Base-by-base conservation (phyloP, 2,113 vertebrate species). In the Epinephelus cyanopodus region DNA sequence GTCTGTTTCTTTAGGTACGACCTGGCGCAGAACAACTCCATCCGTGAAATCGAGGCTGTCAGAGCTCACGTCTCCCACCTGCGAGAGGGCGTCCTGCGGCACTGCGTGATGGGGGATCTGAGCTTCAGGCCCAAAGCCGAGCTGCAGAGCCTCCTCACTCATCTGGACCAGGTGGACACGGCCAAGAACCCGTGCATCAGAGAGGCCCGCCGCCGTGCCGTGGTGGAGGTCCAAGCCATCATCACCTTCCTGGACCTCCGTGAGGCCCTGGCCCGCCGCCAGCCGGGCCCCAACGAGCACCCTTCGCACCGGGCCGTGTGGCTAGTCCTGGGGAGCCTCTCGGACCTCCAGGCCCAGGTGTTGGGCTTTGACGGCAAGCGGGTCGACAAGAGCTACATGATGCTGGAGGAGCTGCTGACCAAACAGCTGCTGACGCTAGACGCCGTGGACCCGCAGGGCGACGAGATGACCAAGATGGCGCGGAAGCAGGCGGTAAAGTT, bases 401-500 rank as follows among this genome's bases (percentile, higher is more conserved):
- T 97, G 2, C 87, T 99, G 91, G 98, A 99, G 89, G 98, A 99
- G 94, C 95, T 98, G 61, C 96, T 99, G 81, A 99, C 98, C 27
- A 99, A 98, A 77, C 98, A 99, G 74, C 96, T 99, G 78, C 95
- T 99, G 66, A 91, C 96, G 2, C 97, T 99, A 63, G 98, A 99
- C 56, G 98, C 98, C 0, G 97, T 99, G 64, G 98, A 99, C 91
- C 96, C 98, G 0, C 96, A 97, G 80, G 98, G 98, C 0, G 96
- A 99, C 0, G 96, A 97, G 84, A 89, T 77, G 15, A 96, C 97
- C 50, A 99, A 99, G 89, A 90, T 92, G 57, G 97, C 98, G 37
- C 93, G 98, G 56, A 99, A 98, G 72, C 98, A 99, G 93, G 98
- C 98, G 0, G 98, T 99, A 68, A 98, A 97, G 92, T 96, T 98